These are phyloP conservation scores for Drosophila gaucha DNA, from an alignment of 2,888 invertebrate genomes.

Conservation along the genomic window DNA sequence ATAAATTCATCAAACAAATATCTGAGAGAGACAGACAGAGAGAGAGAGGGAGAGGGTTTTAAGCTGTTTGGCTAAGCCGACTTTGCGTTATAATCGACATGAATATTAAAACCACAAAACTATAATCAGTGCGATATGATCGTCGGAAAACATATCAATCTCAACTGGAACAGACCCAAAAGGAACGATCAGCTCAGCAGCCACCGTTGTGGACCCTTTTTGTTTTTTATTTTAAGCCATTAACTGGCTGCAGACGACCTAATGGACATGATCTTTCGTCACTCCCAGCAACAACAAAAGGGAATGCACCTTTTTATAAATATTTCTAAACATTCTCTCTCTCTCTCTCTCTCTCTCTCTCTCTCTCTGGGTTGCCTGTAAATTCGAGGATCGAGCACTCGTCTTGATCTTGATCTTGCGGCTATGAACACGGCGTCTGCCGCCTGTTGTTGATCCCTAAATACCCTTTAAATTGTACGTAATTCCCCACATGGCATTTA, in stretches of 20 bases:
- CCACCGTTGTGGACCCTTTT: slow-evolving; percentile 61
- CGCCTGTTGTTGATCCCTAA: slow-evolving; percentile 63
- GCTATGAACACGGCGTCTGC: slow-evolving; percentile 25
- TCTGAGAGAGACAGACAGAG: slow-evolving; percentile 13
- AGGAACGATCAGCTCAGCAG: slow-evolving; percentile 31
- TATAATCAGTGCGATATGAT: slow-evolving; percentile 79
- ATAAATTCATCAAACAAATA: slow-evolving; percentile 79
- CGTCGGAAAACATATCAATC: slow-evolving; percentile 73
- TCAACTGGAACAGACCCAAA: slow-evolving; percentile 52
- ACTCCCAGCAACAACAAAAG: slow-evolving; percentile 66
- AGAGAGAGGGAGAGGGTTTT: background rate
- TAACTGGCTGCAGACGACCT: slow-evolving; percentile 76
- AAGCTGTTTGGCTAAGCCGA: slow-evolving; percentile 32
- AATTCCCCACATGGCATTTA: slow-evolving; percentile 65
- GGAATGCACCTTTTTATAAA: slow-evolving; percentile 54
- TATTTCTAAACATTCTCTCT: slow-evolving; percentile 28
- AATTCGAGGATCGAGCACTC: slow-evolving; percentile 29
- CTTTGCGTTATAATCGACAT: slow-evolving; percentile 67
- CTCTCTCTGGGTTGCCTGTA: slow-evolving; percentile 10
- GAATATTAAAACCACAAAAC: slow-evolving; percentile 79
- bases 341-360: slow-evolving; percentile 7
- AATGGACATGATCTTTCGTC: slow-evolving; percentile 80
- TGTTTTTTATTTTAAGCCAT: slow-evolving; percentile 53
- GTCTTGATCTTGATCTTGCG: slow-evolving; percentile 51
- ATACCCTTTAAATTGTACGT: slow-evolving; percentile 77